Evolutionary conservation across 2,113 vertebrate species (phyloP).

Genomic region (Neogobius melanostomus): DNA sequence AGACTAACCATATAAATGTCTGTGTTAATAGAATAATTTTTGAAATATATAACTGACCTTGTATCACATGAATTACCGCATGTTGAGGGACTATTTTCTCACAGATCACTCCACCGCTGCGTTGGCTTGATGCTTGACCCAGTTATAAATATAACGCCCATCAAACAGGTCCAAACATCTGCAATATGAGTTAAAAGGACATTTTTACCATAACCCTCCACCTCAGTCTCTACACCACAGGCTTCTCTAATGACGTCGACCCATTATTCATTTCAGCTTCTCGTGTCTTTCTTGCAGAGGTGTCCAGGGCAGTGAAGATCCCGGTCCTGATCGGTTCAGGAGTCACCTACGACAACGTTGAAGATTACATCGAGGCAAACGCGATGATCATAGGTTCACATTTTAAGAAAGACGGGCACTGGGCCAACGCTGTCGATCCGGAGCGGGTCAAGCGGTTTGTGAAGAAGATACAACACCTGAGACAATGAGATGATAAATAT

Average conservation of each 20-base stretch:
- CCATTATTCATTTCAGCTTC: neutral
- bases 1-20: too few species aligned
- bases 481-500: constrained; percentile 50
- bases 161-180: too few species aligned
- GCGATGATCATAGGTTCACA: constrained; percentile 84
- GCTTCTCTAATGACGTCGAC: too few species aligned
- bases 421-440: constrained; percentile 78
- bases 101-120: too few species aligned
- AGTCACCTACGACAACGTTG: constrained; percentile 81
- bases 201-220: neutral
- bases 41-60: too few species aligned
- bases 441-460: constrained; percentile 81
- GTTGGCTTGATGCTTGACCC: too few species aligned
- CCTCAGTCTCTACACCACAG: neutral
- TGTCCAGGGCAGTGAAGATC: constrained; percentile 64
- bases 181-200: neutral
- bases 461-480: constrained; percentile 72
- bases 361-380: constrained; percentile 63
- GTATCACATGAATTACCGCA: too few species aligned
- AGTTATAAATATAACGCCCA: too few species aligned
- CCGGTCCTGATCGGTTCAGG: constrained; percentile 86
- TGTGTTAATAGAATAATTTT: too few species aligned
- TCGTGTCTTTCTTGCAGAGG: constrained; percentile 66
- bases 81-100: too few species aligned
- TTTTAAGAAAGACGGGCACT: constrained; percentile 83